Evolutionary conservation across 1,140 invertebrate species (phyloP).

Genomic region (Samia ricini): DNA sequence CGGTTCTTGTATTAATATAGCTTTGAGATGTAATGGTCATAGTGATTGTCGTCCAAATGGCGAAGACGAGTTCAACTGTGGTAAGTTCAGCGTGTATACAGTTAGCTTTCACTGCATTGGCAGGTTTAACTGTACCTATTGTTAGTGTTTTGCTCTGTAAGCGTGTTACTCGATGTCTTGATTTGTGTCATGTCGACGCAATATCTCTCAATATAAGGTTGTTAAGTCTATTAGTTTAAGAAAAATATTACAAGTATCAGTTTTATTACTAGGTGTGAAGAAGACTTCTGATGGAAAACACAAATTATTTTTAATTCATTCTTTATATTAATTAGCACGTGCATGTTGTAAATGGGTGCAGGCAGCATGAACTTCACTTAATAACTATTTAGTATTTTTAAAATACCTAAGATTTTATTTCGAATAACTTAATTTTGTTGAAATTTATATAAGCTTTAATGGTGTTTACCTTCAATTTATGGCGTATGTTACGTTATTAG

Average conservation of each 20-base stretch:
- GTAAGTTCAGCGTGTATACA: slow-evolving; percentile 70
- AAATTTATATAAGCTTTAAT: neutral
- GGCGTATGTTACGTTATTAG: neutral
- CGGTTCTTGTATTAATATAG: slow-evolving; percentile 77
- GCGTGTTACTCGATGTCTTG: neutral
- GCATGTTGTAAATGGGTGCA: neutral
- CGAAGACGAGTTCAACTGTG: slow-evolving; percentile 83
- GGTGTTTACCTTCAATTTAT: neutral
- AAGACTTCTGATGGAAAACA: neutral
- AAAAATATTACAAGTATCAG: too few relatives aligned
- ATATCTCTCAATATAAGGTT: neutral
- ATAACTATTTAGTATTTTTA: too few relatives aligned
- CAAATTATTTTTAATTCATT: neutral
- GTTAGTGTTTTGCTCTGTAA: neutral
- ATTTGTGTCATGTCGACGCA: neutral
- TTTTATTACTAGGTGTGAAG: too few relatives aligned
- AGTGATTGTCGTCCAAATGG: slow-evolving; percentile 80
- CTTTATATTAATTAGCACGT: neutral
- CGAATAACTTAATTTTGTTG: too few relatives aligned
- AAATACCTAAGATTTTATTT: too few relatives aligned
- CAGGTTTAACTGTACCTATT: neutral
- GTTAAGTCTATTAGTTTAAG: neutral
- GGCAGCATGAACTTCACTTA: neutral
- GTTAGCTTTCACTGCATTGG: neutral
- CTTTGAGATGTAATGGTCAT: slow-evolving; percentile 72